Conservation (phyloP, 1,140 invertebrate species). For the Papilio glaucus region DNA sequence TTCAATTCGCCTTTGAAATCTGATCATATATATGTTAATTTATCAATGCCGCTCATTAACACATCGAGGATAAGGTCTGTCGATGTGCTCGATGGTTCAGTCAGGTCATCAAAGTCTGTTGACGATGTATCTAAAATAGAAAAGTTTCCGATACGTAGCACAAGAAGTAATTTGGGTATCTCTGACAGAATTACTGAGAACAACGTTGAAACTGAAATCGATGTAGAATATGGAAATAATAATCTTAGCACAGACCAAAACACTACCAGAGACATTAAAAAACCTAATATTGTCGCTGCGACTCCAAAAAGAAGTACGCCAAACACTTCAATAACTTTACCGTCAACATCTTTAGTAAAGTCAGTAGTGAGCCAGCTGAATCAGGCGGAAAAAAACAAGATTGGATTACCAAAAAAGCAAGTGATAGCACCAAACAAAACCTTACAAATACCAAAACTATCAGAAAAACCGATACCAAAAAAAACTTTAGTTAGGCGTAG, state of each 20-base stretch:
- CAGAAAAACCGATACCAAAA: conserved; percentile 77
- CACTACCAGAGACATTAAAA: too few species aligned
- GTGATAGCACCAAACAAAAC: conserved; percentile 70
- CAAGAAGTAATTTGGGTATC: conserved; percentile 42
- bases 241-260: conserved; percentile 20
- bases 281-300: conserved; percentile 43
- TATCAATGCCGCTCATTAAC: conserved; percentile 77
- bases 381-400: conserved; percentile 63
- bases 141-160: conserved; percentile 41
- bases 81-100: conserved; percentile 68
- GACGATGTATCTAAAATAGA: conserved; percentile 63
- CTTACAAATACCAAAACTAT: conserved; percentile 78
- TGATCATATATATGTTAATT: conserved; percentile 77
- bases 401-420: conserved; percentile 63
- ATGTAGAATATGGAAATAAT: conserved; percentile 40
- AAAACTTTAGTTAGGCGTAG: conserved; percentile 69
- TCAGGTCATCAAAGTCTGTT: conserved; percentile 69
- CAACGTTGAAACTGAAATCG: conserved; percentile 40
- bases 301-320: conserved; percentile 67
- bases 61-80: conserved; percentile 58
- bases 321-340: conserved; percentile 55
- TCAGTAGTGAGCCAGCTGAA: conserved; percentile 63
- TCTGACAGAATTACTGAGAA: conserved; percentile 37
- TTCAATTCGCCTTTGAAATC: conserved; percentile 60
- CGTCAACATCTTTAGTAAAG: conserved; percentile 74